These are phyloP conservation scores for Corythornis madagascariensis DNA, from an alignment of 2,113 vertebrate genomes.

Conservation along the genomic window DNA sequence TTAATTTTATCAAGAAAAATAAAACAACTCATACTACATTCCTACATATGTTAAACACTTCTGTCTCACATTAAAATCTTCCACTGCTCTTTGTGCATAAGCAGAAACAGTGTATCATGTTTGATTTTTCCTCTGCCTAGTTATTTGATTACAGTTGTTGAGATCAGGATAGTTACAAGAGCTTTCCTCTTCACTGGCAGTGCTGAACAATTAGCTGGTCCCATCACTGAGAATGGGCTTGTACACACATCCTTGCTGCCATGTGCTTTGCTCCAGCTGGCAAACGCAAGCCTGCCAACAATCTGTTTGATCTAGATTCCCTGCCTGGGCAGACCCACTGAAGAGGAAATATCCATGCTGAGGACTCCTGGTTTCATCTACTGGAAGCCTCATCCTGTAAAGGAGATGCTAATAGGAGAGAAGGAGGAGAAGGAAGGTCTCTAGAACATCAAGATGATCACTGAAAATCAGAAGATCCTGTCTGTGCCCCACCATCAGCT, in stretches of 20 bases:
- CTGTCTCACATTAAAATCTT: not conserved
- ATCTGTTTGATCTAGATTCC: not conserved
- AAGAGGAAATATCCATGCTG: not conserved
- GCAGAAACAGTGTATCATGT: not conserved
- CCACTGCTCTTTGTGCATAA: not conserved
- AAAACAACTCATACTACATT: not conserved
- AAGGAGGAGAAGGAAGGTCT: not conserved
- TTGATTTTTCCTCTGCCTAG: not conserved
- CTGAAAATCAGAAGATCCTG: not conserved
- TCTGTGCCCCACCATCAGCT: not conserved
- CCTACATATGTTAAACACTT: not conserved
- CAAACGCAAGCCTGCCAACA: not conserved
- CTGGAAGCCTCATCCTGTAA: not conserved
- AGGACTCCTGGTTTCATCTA: not conserved
- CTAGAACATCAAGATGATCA: not conserved
- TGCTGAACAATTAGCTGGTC: not conserved
- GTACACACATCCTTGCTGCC: not conserved
- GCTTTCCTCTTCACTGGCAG: not conserved
- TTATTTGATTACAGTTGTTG: not conserved
- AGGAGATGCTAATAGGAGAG: not conserved
- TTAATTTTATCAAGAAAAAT: constrained; percentile 4
- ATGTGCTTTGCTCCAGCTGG: constrained; percentile 4
- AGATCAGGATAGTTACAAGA: not conserved
- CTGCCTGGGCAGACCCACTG: not conserved
- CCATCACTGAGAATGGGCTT: not conserved